Evolutionary conservation across 2,888 invertebrate genomes (phyloP).

Genomic region (Xanthostigma xanthostigma): DNA sequence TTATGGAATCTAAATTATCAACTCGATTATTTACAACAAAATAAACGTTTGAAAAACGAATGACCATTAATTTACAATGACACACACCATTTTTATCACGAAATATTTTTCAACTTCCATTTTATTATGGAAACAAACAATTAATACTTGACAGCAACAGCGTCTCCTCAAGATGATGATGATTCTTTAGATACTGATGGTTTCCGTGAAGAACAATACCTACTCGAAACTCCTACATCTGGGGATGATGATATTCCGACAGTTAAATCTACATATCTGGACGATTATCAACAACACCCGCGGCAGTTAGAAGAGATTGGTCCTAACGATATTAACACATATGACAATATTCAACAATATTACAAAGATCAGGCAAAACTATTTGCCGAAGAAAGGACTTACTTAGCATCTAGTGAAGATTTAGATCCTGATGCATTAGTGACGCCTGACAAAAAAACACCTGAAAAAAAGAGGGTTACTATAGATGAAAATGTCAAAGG

Average conservation of each 20-base stretch:
- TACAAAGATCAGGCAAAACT: constrained; percentile 25
- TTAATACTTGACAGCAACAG: constrained; percentile 20
- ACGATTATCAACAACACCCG: constrained; percentile 15
- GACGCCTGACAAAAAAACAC: constrained; percentile 22
- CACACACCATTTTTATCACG: no score
- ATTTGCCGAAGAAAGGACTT: constrained; percentile 24
- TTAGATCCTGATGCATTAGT: constrained; percentile 21
- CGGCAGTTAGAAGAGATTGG: constrained; percentile 17
- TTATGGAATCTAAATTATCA: no score
- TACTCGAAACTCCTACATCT: constrained; percentile 31
- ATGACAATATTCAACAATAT: constrained; percentile 25
- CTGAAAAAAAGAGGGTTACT: constrained; percentile 32
- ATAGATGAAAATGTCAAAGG: constrained; percentile 19
- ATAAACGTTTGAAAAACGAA: no score
- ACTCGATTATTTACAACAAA: no score
- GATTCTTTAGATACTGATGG: constrained; percentile 38
- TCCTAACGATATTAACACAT: constrained; percentile 24
- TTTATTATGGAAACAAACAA: background rate
- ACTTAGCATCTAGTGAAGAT: constrained; percentile 30
- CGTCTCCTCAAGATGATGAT: constrained; percentile 37
- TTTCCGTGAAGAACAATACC: constrained; percentile 32
- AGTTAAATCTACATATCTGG: constrained; percentile 13
- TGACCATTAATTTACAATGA: no score
- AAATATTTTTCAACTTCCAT: constrained; percentile 4
- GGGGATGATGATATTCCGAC: constrained; percentile 17